phyloP scores from a whole-genome alignment of 1,140 invertebrate species.

The Ladona fulva region DNA sequence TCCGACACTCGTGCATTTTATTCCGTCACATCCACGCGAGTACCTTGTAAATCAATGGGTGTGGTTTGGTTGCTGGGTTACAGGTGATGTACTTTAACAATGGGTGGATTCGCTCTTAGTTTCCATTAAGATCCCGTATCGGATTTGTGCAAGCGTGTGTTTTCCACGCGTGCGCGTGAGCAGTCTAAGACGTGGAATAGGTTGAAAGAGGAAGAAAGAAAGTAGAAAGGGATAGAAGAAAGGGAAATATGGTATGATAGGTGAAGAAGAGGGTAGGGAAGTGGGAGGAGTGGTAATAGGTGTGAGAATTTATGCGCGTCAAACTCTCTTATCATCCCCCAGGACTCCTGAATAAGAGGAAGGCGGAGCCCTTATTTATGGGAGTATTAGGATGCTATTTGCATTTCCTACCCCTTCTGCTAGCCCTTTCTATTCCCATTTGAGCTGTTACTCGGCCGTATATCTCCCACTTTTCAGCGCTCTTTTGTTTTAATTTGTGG shows the following conservation, averaged over 20 bases:
- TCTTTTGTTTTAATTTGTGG: too few relatives aligned
- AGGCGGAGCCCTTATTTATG: not conserved
- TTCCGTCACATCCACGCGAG: not conserved
- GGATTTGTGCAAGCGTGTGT: not conserved
- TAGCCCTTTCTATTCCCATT: too few relatives aligned
- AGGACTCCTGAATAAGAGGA: not conserved
- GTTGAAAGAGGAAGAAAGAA: not conserved
- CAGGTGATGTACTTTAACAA: slow-evolving; percentile 9
- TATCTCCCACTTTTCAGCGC: too few relatives aligned
- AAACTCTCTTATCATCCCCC: not conserved
- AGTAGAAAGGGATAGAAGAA: not conserved
- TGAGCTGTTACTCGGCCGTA: too few relatives aligned
- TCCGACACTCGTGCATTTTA: not conserved
- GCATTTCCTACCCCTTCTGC: not conserved
- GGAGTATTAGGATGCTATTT: not conserved
- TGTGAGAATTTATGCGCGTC: not conserved
- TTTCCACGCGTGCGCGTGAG: not conserved
- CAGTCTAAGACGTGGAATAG: not conserved
- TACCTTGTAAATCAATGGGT: not conserved
- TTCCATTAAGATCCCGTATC: slow-evolving; percentile 2
- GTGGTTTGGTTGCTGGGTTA: not conserved
- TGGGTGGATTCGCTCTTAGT: not conserved
- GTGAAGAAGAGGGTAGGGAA: not conserved
- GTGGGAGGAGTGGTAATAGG: not conserved
- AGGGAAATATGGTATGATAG: not conserved